Percentiles rank a stretch among this genome's conserved stretches.
These are phyloP conservation scores for Sanderia malayensis DNA, from an alignment of 30 jellyfish, hydroid and myxozoan genomes.

Conservation along the genomic window DNA sequence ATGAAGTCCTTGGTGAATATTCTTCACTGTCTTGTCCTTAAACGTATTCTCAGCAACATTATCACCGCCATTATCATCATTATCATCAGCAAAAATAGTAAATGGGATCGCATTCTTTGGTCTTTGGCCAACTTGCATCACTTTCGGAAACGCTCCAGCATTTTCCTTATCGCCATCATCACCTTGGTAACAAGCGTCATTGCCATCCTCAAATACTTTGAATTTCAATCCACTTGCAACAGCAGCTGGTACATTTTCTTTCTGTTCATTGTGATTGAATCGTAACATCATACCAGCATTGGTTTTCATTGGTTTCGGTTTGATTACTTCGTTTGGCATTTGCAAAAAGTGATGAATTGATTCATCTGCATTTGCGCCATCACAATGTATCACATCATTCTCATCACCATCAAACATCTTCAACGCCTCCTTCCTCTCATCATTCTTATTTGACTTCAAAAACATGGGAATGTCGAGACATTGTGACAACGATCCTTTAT, in stretches of 20 bases:
- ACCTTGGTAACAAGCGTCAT: background rate
- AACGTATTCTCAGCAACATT: no score
- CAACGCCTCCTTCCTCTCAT: background rate
- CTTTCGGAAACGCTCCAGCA: background rate
- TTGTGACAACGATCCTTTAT: background rate
- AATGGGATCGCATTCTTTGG: background rate
- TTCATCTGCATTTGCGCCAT: background rate
- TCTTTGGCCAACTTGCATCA: background rate
- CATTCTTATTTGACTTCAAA: background rate
- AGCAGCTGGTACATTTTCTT: background rate
- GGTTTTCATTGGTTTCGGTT: background rate
- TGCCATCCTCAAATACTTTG: background rate
- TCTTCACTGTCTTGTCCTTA: no score
- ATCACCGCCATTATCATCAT: no score
- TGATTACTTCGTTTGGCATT: background rate
- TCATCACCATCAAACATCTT: background rate
- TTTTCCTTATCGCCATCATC: background rate
- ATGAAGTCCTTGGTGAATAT: no score
- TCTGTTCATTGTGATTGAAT: background rate
- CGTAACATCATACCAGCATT: background rate
- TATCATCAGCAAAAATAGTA: background rate
- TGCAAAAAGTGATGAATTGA: background rate
- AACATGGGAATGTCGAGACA: background rate
- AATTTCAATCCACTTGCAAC: background rate
- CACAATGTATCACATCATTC: background rate